Evolutionary conservation across 2,113 vertebrate genomes (phyloP), one percentile per base, ranked within the genome.

Genomic region (Festucalex cinctus): DNA sequence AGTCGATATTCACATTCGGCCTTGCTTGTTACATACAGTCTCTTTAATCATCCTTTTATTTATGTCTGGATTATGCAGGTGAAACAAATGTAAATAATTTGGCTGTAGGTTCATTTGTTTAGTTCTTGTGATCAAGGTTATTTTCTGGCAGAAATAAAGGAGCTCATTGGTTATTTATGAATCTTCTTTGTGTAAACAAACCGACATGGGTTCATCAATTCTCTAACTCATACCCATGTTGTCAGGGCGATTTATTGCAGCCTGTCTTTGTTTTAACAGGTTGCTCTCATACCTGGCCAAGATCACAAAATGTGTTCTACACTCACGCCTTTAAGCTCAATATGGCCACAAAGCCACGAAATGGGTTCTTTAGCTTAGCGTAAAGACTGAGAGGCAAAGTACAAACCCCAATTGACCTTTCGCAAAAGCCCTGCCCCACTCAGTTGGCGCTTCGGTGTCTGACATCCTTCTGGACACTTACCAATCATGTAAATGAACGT

Each of bases 21-120:
- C 63, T 62, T 57, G 53, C 35, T 43, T 69, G 63, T 71, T 70
- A 13, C 54, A 62, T 53, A 49, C 20, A 9, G 5, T 26, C 13
- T 58, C 26, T 67, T 41, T 54, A 65, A 66, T 69, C 12, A 6
- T 24, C 24, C 37, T 66, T 80, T 77, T 41, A 46, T 63, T 73
- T 26, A 64, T 16, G 9, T 66, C 48, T 73, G 67, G 13, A 67
- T 76, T 70, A 63, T 66, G 20, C 13, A 51, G 43, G 57, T 69
- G 2, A 4, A 20, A 51, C 39, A 17, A 35, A 51, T 41, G 13
- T 62, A 1, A 43, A 41, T 3, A 5, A 24, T 32, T 12, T 32
- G 1, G 8, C 37, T 44, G 54, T 65, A 26, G 24, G 12, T 63
- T 5, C 3, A 12, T 60, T 59, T 49, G 8, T 73, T 36, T 28